These are phyloP conservation scores for Lytechinus pictus DNA, from an alignment of 35 echinoderm and acorn worm genomes.

Conservation along the genomic window DNA sequence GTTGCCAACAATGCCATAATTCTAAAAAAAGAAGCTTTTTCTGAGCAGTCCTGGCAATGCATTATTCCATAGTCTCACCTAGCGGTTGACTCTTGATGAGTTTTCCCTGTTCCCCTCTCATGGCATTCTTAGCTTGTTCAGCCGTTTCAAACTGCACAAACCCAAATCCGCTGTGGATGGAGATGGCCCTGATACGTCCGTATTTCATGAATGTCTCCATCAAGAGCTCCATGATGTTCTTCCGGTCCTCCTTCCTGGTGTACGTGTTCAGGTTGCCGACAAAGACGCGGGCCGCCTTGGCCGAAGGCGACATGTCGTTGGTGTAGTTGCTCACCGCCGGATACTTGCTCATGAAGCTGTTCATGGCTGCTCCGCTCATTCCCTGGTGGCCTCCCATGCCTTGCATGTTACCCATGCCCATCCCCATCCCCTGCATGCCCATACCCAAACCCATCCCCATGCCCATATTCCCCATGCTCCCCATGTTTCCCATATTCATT, in stretches of 20 bases:
- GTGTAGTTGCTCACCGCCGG: conserved; percentile 76
- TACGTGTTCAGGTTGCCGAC: conserved; percentile 96
- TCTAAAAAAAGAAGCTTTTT: too few species aligned
- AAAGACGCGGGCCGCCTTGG: conserved; percentile 85
- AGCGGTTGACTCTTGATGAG: conserved; percentile 84
- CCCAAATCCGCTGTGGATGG: conserved; percentile 84
- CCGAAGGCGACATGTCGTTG: conserved; percentile 72
- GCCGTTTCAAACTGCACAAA: conserved; percentile 84
- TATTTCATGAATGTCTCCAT: conserved; percentile 73
- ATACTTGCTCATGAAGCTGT: conserved; percentile 45
- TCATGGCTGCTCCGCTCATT: conserved; percentile 40
- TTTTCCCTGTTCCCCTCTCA: conserved; percentile 77
- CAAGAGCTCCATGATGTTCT: conserved; percentile 48
- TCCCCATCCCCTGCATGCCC: conserved; percentile 34
- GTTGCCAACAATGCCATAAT: too few species aligned
- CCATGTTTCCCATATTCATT: background rate
- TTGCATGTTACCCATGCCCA: conserved; percentile 42
- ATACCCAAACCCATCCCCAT: conserved; percentile 38
- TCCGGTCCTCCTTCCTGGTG: conserved; percentile 58
- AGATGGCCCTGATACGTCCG: conserved; percentile 79
- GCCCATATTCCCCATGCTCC: background rate
- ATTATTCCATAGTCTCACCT: conserved; percentile 54
- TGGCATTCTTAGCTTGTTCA: conserved; percentile 61
- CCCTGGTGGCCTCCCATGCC: background rate
- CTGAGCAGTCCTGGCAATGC: too few species aligned